Conservation (phyloP, 2,888 invertebrate genomes). For the Cancer borealis region DNA sequence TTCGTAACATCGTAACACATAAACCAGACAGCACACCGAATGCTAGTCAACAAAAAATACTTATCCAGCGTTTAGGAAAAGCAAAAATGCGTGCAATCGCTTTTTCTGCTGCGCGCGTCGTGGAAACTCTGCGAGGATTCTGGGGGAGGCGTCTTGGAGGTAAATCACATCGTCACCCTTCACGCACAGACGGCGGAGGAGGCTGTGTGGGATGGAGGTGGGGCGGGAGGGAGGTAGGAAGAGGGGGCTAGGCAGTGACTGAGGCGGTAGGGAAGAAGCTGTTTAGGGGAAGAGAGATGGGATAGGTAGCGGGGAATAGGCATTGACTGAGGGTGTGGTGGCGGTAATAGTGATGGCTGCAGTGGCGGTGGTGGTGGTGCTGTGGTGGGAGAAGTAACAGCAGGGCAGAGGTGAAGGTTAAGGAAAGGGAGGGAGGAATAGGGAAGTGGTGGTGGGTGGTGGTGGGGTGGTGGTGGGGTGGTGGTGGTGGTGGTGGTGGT, state of each 20-base stretch:
- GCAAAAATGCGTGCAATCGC: background rate
- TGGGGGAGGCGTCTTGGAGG: background rate
- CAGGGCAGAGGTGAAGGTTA: too few species aligned
- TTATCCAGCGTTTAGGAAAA: background rate
- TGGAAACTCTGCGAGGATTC: background rate
- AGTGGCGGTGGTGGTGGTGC: background rate
- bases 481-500: background rate
- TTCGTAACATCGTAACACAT: background rate
- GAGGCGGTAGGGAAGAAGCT: background rate
- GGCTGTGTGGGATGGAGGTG: background rate
- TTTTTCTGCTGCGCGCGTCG: background rate
- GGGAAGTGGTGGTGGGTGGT: conserved; percentile 16
- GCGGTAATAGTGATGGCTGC: background rate
- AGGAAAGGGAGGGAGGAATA: too few species aligned
- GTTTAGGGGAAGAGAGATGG: background rate
- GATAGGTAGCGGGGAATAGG: background rate
- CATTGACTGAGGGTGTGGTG: background rate
- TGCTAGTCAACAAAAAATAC: background rate
- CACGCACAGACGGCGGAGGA: background rate
- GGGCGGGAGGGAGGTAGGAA: background rate
- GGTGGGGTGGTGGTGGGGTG: conserved; percentile 16
- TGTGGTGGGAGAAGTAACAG: too few species aligned
- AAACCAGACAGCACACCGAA: background rate
- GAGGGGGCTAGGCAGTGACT: background rate
- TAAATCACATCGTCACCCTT: conserved; percentile 4